phyloP scores from a whole-genome alignment of 2,888 invertebrate genomes.

The Clitarchus hookeri region DNA sequence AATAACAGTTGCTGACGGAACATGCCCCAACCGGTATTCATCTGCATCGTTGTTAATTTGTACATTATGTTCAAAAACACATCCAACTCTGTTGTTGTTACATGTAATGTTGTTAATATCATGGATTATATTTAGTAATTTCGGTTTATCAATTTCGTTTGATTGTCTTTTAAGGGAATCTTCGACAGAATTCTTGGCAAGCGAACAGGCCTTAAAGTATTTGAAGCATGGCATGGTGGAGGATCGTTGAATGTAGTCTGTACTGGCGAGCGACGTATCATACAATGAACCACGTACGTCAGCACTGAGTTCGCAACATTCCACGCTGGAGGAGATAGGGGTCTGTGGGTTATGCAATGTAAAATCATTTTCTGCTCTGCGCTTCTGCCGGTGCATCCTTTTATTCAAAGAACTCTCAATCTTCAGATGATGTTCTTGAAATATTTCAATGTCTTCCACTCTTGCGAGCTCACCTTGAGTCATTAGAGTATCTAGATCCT shows the following conservation, averaged over 20 bases:
- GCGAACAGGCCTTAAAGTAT: background rate
- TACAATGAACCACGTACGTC: background rate
- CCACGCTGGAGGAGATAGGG: background rate
- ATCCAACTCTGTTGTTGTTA: background rate
- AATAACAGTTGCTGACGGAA: background rate
- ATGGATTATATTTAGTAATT: background rate
- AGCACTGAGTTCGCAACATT: background rate
- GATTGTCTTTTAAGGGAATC: background rate
- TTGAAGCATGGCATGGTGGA: background rate
- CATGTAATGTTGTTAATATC: background rate
- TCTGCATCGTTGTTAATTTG: background rate
- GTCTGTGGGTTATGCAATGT: background rate
- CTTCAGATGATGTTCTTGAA: slow-evolving; percentile 31
- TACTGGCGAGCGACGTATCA: background rate
- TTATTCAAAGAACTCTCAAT: slow-evolving; percentile 24
- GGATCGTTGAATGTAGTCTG: background rate
- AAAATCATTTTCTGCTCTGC: background rate
- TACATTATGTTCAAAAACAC: background rate
- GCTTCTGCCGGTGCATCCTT: background rate
- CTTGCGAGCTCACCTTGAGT: background rate
- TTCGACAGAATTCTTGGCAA: background rate
- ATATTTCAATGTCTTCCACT: slow-evolving; percentile 33
- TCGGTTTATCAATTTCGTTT: background rate
- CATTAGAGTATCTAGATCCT: background rate
- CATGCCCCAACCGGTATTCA: background rate